phyloP scores from a whole-genome alignment of 2,888 invertebrate species.

The Chydorus sphaericus region DNA sequence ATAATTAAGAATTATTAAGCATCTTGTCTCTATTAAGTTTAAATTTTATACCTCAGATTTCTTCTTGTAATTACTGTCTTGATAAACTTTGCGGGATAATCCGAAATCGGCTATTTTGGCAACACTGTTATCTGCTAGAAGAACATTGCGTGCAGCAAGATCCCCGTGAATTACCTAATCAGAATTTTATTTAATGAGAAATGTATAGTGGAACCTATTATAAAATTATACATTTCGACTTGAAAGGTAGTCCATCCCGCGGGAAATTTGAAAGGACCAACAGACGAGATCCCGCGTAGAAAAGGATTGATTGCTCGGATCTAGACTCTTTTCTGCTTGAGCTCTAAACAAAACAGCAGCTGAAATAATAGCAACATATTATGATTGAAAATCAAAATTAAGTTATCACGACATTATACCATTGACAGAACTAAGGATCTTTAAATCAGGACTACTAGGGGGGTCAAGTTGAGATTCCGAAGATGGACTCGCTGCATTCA shows the following conservation, averaged over 20 bases:
- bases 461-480: too few relatives aligned
- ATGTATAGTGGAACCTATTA: too few relatives aligned
- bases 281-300: neutral
- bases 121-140: neutral
- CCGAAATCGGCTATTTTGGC: conserved; percentile 6
- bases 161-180: conserved; percentile 5
- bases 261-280: neutral
- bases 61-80: conserved; percentile 5
- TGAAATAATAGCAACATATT: too few relatives aligned
- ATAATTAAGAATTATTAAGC: neutral
- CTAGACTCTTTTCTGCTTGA: too few relatives aligned
- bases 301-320: neutral
- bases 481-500: too few relatives aligned
- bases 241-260: neutral
- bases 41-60: neutral
- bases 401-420: too few relatives aligned
- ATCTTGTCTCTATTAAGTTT: neutral
- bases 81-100: neutral
- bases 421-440: too few relatives aligned
- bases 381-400: too few relatives aligned
- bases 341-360: too few relatives aligned
- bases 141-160: neutral
- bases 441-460: too few relatives aligned
- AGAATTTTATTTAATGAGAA: neutral
- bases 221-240: neutral